phyloP scores from a whole-genome alignment of 2,797 vertebrate genomes.

The Eurystomus glaucurus region DNA sequence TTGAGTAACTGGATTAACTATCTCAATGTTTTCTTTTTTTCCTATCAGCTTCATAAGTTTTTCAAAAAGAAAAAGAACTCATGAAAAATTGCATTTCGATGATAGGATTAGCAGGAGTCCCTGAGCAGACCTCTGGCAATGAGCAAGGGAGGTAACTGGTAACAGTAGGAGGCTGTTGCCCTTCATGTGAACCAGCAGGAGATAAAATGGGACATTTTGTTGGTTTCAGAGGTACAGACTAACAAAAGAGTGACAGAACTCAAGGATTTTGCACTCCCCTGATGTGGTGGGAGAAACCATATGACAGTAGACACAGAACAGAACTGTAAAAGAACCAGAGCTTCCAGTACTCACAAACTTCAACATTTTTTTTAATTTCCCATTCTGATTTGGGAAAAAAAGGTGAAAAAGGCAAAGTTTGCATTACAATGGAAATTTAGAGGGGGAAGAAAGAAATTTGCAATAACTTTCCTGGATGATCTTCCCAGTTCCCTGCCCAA shows the following conservation, averaged over 20 bases:
- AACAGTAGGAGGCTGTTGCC: background rate
- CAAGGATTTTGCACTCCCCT: background rate
- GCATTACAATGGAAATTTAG: background rate
- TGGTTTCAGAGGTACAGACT: background rate
- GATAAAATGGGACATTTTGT: background rate
- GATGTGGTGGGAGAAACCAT: background rate
- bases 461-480: background rate
- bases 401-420: background rate
- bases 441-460: no score
- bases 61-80: background rate
- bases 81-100: background rate
- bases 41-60: background rate
- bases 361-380: background rate
- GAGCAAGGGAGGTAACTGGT: background rate
- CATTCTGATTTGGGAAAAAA: background rate
- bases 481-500: background rate
- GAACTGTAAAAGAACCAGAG: background rate
- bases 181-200: background rate
- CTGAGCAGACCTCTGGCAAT: background rate
- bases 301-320: background rate
- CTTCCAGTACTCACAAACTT: background rate
- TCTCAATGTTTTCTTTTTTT: rapidly evolving
- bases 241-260: background rate
- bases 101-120: background rate
- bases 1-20: background rate